phyloP scores from a whole-genome alignment of 2,888 invertebrate genomes.

The Shargacucullia verbasci region DNA sequence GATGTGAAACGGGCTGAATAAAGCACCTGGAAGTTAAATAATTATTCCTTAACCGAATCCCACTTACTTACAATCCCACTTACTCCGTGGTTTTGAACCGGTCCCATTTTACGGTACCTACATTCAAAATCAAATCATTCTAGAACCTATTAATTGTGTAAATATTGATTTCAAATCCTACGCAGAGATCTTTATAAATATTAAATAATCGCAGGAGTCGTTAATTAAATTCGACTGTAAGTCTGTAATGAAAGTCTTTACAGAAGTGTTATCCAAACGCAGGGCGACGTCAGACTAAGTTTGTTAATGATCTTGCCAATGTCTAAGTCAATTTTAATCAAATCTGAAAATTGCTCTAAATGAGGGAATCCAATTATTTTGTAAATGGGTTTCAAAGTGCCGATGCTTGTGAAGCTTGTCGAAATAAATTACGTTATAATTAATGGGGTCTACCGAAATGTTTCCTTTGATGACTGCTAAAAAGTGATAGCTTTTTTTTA shows the following conservation, averaged over 20 bases:
- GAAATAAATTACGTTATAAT: conserved; percentile 60
- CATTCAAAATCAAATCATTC: conserved; percentile 17
- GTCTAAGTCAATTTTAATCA: conserved; percentile 68
- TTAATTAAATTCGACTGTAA: conserved; percentile 55
- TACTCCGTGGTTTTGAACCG: no score
- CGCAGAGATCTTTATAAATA: conserved; percentile 43
- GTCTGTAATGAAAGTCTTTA: conserved; percentile 51
- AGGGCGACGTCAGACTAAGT: conserved; percentile 48
- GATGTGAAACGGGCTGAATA: no score
- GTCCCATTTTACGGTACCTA: no score
- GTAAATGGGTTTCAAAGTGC: conserved; percentile 68
- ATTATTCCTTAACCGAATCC: no score
- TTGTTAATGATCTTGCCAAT: conserved; percentile 61
- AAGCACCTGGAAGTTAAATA: no score
- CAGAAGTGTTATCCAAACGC: conserved; percentile 60
- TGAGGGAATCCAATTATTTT: conserved; percentile 74
- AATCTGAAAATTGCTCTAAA: conserved; percentile 67
- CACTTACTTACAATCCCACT: no score
- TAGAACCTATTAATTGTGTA: conserved; percentile 32
- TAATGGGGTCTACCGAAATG: conserved; percentile 52
- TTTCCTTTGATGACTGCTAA: conserved; percentile 44
- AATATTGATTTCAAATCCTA: conserved; percentile 41
- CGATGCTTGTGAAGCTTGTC: conserved; percentile 57
- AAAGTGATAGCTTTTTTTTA: no score
- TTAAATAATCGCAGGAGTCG: conserved; percentile 45